Conservation (phyloP, 2,113 vertebrate species). For the Camelus bactrianus region DNA sequence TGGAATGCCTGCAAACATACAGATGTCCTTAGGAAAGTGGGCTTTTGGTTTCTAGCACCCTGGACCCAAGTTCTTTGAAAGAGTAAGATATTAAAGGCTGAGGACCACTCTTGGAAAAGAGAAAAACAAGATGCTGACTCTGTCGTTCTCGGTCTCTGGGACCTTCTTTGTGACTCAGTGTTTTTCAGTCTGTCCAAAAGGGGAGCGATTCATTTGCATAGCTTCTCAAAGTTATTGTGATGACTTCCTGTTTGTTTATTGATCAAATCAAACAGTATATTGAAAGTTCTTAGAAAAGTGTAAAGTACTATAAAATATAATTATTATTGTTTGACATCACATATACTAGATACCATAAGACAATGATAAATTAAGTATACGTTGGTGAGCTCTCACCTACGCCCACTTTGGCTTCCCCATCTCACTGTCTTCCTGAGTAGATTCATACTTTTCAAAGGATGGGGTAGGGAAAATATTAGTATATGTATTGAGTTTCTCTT, state of each 20-base stretch:
- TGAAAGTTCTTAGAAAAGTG: background rate
- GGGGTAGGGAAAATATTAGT: background rate
- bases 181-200: constrained; percentile 33
- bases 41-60: background rate
- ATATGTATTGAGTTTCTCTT: background rate
- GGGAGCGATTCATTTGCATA: background rate
- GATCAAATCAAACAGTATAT: background rate
- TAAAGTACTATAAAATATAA: background rate
- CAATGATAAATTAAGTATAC: background rate
- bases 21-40: background rate
- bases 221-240: background rate
- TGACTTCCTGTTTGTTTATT: background rate
- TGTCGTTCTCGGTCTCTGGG: background rate
- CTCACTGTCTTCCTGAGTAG: background rate
- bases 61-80: background rate
- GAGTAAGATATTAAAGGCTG: background rate
- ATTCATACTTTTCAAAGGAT: constrained; percentile 23
- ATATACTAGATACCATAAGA: background rate
- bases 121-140: background rate
- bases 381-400: background rate
- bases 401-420: background rate
- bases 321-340: background rate
- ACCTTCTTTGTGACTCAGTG: background rate
- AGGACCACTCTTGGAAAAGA: background rate
- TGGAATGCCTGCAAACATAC: background rate